Evolutionary conservation across 1,140 invertebrate genomes (phyloP).

Genomic region (Acyrthosiphon pisum): DNA sequence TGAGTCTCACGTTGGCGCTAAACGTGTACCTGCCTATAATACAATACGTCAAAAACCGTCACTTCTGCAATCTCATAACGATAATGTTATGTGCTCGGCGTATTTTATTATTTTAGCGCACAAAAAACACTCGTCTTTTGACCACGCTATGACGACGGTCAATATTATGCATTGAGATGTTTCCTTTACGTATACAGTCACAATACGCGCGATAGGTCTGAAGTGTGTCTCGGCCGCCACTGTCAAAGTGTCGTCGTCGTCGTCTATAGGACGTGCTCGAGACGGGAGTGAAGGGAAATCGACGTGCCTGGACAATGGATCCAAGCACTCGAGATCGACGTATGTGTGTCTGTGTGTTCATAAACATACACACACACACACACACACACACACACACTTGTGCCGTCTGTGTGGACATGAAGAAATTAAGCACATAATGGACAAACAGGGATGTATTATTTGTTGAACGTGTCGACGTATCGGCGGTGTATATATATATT

Average conservation of each 20-base stretch:
- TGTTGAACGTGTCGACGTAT: conserved; percentile 32
- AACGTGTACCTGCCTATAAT: neutral
- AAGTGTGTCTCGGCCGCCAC: conserved; percentile 28
- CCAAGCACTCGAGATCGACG: conserved; percentile 17
- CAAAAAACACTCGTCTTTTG: conserved; percentile 21
- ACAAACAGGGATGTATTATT: conserved; percentile 42
- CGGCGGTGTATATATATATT: neutral
- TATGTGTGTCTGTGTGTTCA: neutral
- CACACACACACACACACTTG: neutral
- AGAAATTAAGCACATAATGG: conserved; percentile 43
- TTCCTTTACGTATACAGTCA: conserved; percentile 6
- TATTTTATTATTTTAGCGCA: conserved; percentile 23
- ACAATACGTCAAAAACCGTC: neutral
- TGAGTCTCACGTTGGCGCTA: neutral
- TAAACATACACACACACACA: neutral
- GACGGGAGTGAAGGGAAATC: conserved; percentile 18
- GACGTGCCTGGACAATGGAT: conserved; percentile 15
- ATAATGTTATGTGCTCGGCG: neutral
- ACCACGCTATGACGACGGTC: neutral
- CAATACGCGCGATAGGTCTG: conserved; percentile 14
- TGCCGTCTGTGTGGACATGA: neutral
- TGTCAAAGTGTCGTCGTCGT: conserved; percentile 8
- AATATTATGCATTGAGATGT: conserved; percentile 34
- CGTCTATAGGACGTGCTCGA: neutral
- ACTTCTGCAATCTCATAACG: neutral